Evolutionary conservation across 2,113 vertebrate species (phyloP).

Genomic region (Grantiella picta): DNA sequence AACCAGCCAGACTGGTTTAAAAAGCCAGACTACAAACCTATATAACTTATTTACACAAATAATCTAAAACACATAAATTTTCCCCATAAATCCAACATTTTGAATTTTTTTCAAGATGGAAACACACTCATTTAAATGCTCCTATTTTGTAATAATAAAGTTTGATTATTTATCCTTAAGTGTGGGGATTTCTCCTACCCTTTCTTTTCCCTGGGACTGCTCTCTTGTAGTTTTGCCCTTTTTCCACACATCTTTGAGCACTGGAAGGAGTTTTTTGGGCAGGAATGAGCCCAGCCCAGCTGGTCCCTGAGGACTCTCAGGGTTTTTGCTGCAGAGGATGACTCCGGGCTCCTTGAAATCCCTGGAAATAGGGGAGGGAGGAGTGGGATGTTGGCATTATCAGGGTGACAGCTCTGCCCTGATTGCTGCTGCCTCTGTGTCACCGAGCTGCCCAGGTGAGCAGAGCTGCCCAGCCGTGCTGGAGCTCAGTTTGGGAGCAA

Average conservation of each 20-base stretch:
- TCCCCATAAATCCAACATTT: background rate
- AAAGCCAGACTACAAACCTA: background rate
- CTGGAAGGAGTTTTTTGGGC: background rate
- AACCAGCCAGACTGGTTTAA: background rate
- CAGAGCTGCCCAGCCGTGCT: background rate
- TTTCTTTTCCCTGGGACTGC: background rate
- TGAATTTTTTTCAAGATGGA: background rate
- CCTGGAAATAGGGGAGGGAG: background rate
- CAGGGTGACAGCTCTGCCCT: background rate
- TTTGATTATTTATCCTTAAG: background rate
- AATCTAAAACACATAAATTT: background rate
- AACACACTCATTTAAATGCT: background rate
- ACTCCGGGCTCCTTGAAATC: background rate
- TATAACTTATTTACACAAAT: background rate
- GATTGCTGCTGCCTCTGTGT: background rate
- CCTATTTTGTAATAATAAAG: background rate
- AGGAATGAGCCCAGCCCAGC: background rate
- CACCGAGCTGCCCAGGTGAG: background rate
- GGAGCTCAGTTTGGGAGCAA: background rate
- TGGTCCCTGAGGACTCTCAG: background rate
- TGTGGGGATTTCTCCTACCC: background rate
- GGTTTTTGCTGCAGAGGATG: background rate
- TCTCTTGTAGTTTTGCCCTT: background rate
- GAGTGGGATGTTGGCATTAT: rapidly evolving
- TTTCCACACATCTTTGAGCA: background rate